Conservation (phyloP, 2,797 vertebrate genomes). For the Peromyscus attwateri region DNA sequence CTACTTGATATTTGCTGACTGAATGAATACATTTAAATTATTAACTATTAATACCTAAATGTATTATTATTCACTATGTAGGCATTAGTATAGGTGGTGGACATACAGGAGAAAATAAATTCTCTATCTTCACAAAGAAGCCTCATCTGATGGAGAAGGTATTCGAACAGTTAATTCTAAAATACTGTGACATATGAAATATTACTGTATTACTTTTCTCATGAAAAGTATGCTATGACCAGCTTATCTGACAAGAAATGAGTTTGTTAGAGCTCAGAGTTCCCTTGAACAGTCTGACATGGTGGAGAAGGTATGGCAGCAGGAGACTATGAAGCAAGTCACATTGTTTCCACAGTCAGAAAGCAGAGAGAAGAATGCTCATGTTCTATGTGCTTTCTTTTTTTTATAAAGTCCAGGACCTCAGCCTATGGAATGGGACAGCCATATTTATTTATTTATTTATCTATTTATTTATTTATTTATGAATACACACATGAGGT, state of each 20-base stretch:
- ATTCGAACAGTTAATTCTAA: slow-evolving; percentile 1
- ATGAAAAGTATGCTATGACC: neutral
- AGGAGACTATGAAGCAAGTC: no score
- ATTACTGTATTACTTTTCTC: neutral
- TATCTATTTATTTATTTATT: no score
- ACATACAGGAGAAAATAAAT: slow-evolving; percentile 18
- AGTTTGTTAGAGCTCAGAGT: neutral
- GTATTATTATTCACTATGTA: slow-evolving; percentile 34
- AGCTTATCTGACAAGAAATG: neutral
- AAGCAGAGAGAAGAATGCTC: neutral
- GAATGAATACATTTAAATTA: neutral
- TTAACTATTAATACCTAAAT: neutral
- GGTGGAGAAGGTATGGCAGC: neutral
- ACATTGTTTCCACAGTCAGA: neutral
- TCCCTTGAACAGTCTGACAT: neutral
- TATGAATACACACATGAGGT: no score
- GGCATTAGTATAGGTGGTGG: neutral
- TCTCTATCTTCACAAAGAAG: neutral
- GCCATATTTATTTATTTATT: neutral
- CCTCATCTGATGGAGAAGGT: slow-evolving; percentile 1
- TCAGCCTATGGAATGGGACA: no score
- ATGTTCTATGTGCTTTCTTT: neutral
- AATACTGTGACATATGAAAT: neutral
- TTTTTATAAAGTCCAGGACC: no score
- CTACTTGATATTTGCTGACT: neutral